Percentiles rank a stretch among this genome's conserved stretches.
Evolutionary conservation across 1,140 invertebrate genomes (phyloP).

Genomic region (Eumeta japonica): DNA sequence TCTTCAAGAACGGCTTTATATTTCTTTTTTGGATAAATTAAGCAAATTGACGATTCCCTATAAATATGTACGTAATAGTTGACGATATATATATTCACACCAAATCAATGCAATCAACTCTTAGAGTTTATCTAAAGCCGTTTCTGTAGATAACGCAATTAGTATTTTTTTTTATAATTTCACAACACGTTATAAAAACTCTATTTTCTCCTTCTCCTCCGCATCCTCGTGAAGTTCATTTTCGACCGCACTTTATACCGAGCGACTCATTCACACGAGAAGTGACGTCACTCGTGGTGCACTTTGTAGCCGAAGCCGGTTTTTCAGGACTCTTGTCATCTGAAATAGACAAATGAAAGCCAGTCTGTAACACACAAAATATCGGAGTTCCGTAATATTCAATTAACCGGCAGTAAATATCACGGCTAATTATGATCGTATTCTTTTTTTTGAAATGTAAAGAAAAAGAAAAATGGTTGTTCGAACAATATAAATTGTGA

Average conservation of each 20-base stretch:
- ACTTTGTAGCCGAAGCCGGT: constrained; percentile 35
- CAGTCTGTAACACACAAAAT: too few species aligned
- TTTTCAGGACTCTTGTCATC: constrained; percentile 53
- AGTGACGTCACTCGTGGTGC: constrained; percentile 33
- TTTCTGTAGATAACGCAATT: too few species aligned
- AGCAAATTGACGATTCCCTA: not conserved
- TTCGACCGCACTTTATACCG: not conserved
- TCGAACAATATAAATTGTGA: not conserved
- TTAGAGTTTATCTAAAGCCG: too few species aligned
- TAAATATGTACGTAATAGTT: not conserved
- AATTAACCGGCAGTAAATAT: not conserved
- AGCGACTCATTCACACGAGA: not conserved
- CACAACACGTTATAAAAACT: constrained; percentile 48
- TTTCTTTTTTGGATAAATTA: not conserved
- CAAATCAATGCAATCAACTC: too few species aligned
- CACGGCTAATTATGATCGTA: not conserved
- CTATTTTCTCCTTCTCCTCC: constrained; percentile 20
- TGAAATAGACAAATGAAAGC: constrained; percentile 33
- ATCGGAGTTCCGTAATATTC: too few species aligned
- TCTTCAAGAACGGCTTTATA: too few species aligned
- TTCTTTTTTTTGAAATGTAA: not conserved
- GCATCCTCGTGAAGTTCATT: not conserved
- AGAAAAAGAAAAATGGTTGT: not conserved
- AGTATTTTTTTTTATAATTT: constrained; percentile 28
- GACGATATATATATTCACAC: not conserved